Evolutionary conservation across 2,797 vertebrate species (phyloP).

Genomic region (Huso huso): DNA sequence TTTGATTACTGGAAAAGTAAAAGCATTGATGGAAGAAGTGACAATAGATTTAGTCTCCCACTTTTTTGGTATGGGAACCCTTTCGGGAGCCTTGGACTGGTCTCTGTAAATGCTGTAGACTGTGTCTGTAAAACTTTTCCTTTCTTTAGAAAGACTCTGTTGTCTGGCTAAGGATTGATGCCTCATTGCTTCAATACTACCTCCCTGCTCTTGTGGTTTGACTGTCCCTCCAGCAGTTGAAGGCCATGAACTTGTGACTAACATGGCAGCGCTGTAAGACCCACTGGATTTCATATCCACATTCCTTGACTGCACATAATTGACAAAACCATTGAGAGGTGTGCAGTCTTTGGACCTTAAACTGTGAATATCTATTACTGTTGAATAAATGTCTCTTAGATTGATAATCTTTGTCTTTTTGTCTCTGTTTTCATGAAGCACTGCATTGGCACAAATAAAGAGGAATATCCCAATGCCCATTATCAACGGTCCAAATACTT

Average conservation of each 20-base stretch:
- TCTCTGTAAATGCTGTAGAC: constrained; percentile 88
- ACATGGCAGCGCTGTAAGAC: constrained; percentile 49
- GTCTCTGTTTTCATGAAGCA: constrained; percentile 93
- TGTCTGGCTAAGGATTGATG: constrained; percentile 47
- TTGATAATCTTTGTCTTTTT: constrained; percentile 97
- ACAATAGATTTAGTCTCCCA: constrained; percentile 79
- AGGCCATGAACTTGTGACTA: constrained; percentile 74
- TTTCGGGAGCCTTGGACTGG: constrained; percentile 52
- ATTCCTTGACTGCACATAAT: constrained; percentile 70
- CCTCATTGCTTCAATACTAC: constrained; percentile 35
- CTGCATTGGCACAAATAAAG: constrained; percentile 95
- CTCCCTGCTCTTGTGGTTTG: constrained; percentile 34
- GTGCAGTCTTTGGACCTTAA: constrained; percentile 75
- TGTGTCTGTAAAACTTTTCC: constrained; percentile 71
- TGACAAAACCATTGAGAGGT: constrained; percentile 83
- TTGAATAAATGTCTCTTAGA: constrained; percentile 93
- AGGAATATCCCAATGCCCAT: constrained; percentile 98
- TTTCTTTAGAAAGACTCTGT: constrained; percentile 53
- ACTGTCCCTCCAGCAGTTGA: constrained; percentile 48
- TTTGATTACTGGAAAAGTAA: constrained; percentile 80
- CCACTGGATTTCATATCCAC: constrained; percentile 59
- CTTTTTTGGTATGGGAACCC: constrained; percentile 46
- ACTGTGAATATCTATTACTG: constrained; percentile 90
- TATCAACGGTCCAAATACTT: constrained; percentile 90
- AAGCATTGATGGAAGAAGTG: constrained; percentile 79